Evolutionary conservation across 2,888 invertebrate species (phyloP), one percentile per base, ranked within the genome.

Genomic region (Allolobophora icterica): DNA sequence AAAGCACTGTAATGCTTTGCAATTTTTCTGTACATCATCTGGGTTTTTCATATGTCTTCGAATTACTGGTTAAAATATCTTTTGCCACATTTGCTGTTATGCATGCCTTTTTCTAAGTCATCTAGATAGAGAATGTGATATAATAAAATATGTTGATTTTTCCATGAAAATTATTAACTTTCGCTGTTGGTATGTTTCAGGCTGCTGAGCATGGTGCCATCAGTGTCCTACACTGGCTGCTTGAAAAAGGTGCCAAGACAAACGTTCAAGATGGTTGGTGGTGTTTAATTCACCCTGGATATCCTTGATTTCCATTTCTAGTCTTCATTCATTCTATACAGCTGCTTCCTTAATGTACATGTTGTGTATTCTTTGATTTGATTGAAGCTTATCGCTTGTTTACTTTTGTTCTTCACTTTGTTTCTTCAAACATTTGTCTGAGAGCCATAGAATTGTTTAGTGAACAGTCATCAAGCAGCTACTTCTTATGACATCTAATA

Each of bases 171-270:
- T 71, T n/a, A n/a, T 71, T 17, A 71, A 11, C 11, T n/a, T n/a
- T 30, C 8, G 0, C 30, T 34, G 17, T 34, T 87, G 35, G 30
- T 83, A 17, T 24, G 13, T 35, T 84, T 34, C 2, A 87, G 87
- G 87, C 87, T 21, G 87, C 87, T 87, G 87, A 87, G 34, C 33
- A 87, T 87, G 87, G 87, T 87, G 87, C 87, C 21, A 33, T 38
- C 21, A 38, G 24, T 33, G 87, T 87, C 87, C 87, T 87, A 35
- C 87, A 87, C 34, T 87, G 87, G 87, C 34, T 87, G 19, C 87
- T 87, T 13, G 87, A 87, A 38, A 87, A 87, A 17, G 87, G 87
- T 38, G 34, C 87, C 38, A 87, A 87, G n/a, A 21, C 38, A 6
- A 35, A 87, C 87, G 19, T 35, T 35, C 87, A 87, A 87, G 87